These are phyloP conservation scores for Agonum fuliginosum DNA, from an alignment of 2,888 invertebrate genomes.

Conservation along the genomic window DNA sequence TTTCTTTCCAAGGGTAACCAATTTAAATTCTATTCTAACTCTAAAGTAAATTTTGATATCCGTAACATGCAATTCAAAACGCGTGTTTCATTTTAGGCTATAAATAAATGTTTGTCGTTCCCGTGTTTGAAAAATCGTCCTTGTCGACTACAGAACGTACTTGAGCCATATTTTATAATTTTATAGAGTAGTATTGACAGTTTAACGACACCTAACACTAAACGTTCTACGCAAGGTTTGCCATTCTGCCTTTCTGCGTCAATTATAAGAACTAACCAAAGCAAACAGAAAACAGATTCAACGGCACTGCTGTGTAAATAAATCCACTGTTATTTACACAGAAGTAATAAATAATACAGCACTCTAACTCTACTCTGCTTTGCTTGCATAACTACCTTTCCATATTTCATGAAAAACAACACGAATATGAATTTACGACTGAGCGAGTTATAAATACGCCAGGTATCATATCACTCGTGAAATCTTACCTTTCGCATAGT, in stretches of 20 bases:
- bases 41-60: too few relatives aligned
- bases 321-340: conserved; percentile 6
- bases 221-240: not conserved
- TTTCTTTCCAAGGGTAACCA: too few relatives aligned
- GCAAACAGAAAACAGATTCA: conserved; percentile 24
- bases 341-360: conserved; percentile 17
- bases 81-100: not conserved
- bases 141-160: conserved; percentile 19
- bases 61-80: too few relatives aligned
- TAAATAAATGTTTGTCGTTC: not conserved
- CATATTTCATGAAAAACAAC: conserved; percentile 38
- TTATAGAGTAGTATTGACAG: conserved; percentile 41
- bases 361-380: too few relatives aligned
- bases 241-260: not conserved
- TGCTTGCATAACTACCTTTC: conserved; percentile 34
- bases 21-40: too few relatives aligned
- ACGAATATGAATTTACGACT: conserved; percentile 16
- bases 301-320: not conserved
- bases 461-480: not conserved
- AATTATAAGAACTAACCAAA: not conserved
- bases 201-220: conserved; percentile 15
- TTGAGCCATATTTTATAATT: conserved; percentile 42
- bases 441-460: not conserved
- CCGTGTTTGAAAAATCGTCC: conserved; percentile 21
- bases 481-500: not conserved